Evolutionary conservation across 2,888 invertebrate genomes (phyloP), one percentile per base, ranked within the genome.

Genomic region (Aproaerema taeniolella): DNA sequence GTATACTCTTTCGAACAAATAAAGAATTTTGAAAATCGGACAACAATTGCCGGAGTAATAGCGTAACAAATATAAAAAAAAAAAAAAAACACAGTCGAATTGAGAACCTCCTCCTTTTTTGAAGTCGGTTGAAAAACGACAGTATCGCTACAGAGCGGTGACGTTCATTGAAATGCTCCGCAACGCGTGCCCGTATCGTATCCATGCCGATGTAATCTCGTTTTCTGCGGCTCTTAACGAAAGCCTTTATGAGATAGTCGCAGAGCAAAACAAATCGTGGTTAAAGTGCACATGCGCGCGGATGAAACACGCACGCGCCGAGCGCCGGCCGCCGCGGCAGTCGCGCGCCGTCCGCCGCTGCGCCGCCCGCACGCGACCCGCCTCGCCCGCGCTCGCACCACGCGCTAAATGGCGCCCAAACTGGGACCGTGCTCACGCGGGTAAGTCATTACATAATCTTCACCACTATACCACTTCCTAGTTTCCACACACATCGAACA

Each of bases 321-420:
- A 76, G 70, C 42, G 37, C 52, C 28, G 28, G 45, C 48, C 46
- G 49, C 40, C 55, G 58, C 72, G 71, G 70, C 71, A 76, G 76
- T 81, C 77, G 75, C 68, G 74, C 76, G 77, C 72, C 71, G 68
- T 50, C 68, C 67, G 69, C 66, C 55, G 61, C 63, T 70, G 74
- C 68, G 72, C 53, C 58, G 63, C 57, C 63, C 57, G 52, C 50
- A 57, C 58, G 62, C 61, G 64, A 67, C 49, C 39, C 24, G 11
- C 36, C 40, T 47, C 44, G 47, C 37, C 44, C 61, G 65, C 74
- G 72, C 60, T 58, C 43, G 47, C 55, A 67, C 61, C 79, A 78
- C 78, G 79, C 80, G 80, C 64, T 73, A 68, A 73, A 85, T 83
- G 83, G 83, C 85, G 81, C 82, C 75, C 75, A 73, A 70, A 72